Conservation (phyloP, 2,888 invertebrate species). For the Deilephila elpenor region DNA sequence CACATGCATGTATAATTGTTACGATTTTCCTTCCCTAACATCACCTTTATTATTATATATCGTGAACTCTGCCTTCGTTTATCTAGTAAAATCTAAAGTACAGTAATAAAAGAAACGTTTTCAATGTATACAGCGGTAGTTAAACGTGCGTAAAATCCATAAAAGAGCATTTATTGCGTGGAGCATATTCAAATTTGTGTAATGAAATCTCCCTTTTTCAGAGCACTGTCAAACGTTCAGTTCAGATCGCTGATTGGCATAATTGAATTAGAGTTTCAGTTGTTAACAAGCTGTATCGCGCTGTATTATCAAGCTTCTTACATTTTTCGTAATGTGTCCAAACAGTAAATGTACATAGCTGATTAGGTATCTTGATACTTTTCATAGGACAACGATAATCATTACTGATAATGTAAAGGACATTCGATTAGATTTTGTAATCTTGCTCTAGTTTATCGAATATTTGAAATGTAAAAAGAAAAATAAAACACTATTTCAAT, state of each 20-base stretch:
- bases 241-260: not conserved
- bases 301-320: conserved; percentile 2
- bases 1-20: conserved; percentile 1
- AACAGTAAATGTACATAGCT: not conserved
- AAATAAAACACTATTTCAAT: not conserved
- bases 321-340: not conserved
- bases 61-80: not conserved
- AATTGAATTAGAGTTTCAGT: conserved; percentile 8
- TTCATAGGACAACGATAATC: not conserved
- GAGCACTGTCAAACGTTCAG: not conserved
- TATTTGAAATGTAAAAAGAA: not conserved
- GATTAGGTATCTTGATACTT: not conserved
- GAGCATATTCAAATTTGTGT: not conserved
- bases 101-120: not conserved
- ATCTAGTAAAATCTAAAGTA: not conserved
- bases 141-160: too few species aligned
- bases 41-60: not conserved
- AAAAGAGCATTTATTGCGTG: not conserved
- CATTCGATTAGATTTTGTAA: not conserved
- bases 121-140: not conserved
- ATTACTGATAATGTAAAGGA: not conserved
- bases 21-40: conserved; percentile 13
- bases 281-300: not conserved
- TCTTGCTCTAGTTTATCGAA: not conserved
- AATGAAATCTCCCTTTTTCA: not conserved